Conservation (phyloP, 2,113 vertebrate genomes). For the Gambusia affinis region DNA sequence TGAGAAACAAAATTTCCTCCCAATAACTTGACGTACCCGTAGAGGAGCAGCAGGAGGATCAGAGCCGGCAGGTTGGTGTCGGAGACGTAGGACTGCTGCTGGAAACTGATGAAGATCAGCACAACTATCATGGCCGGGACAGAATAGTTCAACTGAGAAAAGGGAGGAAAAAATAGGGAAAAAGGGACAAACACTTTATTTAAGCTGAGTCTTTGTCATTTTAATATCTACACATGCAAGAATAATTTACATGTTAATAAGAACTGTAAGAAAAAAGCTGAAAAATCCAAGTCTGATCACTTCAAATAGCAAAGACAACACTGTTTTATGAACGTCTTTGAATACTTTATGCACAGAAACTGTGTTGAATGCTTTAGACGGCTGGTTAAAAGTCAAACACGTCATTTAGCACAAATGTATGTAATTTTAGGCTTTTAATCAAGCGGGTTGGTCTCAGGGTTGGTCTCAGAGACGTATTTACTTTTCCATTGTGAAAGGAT, state of each 20-base stretch:
- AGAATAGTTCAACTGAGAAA: constrained; percentile 79
- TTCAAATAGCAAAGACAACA: too few relatives aligned
- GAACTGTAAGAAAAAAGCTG: too few relatives aligned
- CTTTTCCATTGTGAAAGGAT: not conserved
- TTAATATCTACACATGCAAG: too few relatives aligned
- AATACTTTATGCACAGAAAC: not conserved
- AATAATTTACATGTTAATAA: too few relatives aligned
- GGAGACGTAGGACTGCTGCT: constrained; percentile 83
- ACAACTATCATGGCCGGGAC: constrained; percentile 82
- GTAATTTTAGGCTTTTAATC: not conserved
- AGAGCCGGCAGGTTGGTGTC: constrained; percentile 82
- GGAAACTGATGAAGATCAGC: constrained; percentile 82
- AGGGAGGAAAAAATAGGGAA: not conserved
- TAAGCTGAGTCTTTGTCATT: too few relatives aligned
- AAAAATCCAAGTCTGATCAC: too few relatives aligned
- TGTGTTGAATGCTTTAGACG: not conserved
- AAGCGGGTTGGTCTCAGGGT: too few relatives aligned
- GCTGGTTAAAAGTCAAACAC: not conserved
- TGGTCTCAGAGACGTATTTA: not conserved
- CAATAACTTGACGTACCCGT: constrained; percentile 69
- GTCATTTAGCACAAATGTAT: not conserved
- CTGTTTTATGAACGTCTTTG: too few relatives aligned
- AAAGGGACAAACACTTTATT: not conserved
- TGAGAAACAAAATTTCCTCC: not conserved
- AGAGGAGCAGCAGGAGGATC: constrained; percentile 81